Conservation (phyloP, 2,797 vertebrate species). For the Botia kubotai region DNA sequence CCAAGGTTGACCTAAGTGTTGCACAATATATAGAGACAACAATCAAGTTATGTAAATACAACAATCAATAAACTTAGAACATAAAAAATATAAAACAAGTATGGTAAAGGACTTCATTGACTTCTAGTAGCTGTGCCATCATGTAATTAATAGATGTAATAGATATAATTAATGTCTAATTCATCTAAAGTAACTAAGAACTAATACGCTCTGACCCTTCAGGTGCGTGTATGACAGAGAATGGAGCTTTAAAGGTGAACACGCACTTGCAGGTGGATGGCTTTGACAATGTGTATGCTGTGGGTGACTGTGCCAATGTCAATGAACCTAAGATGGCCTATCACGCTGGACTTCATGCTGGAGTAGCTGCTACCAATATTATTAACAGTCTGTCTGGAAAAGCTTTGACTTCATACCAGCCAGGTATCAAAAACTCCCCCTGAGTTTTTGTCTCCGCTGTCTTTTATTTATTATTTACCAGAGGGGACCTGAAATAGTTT, state of each 20-base stretch:
- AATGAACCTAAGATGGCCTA: constrained; percentile 90
- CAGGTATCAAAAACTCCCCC: constrained; percentile 74
- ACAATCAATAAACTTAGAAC: too few relatives aligned
- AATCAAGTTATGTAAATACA: too few relatives aligned
- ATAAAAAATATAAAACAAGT: too few relatives aligned
- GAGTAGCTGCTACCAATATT: constrained; percentile 82
- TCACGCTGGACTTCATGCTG: constrained; percentile 83
- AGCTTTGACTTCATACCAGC: constrained; percentile 79
- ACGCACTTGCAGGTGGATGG: constrained; percentile 85
- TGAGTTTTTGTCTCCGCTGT: background rate
- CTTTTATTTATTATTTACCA: too few relatives aligned
- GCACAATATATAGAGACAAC: too few relatives aligned
- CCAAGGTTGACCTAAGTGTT: too few relatives aligned
- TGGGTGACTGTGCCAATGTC: constrained; percentile 87
- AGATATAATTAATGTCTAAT: background rate
- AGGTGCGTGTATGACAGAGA: constrained; percentile 76
- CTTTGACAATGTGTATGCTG: constrained; percentile 82
- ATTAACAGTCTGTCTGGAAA: constrained; percentile 81
- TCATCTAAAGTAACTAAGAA: too few relatives aligned
- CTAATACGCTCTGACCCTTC: constrained; percentile 10
- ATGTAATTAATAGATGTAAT: background rate
- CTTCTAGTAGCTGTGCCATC: background rate
- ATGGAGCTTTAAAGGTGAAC: constrained; percentile 84
- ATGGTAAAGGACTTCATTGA: too few relatives aligned
- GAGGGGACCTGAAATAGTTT: too few relatives aligned